Conservation (phyloP, 2,888 invertebrate species). For the Spisula subtruncata region DNA sequence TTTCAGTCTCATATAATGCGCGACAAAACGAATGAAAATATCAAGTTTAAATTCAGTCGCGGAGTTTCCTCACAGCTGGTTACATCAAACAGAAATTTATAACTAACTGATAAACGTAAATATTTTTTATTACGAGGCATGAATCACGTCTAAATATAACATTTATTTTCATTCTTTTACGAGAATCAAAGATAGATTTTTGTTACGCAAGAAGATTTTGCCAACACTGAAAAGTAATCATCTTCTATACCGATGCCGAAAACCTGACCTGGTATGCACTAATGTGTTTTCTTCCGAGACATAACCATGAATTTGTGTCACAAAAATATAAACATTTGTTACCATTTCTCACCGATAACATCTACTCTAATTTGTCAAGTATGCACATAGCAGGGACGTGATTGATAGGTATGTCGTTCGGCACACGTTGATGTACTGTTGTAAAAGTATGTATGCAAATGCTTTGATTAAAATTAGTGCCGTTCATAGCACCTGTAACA, state of each 20-base stretch:
- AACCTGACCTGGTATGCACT: not conserved
- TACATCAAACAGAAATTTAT: not conserved
- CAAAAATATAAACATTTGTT: not conserved
- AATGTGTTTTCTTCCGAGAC: not conserved
- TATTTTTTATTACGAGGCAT: not conserved
- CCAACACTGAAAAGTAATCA: not conserved
- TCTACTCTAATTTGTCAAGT: not conserved
- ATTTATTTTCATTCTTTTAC: constrained; percentile 20
- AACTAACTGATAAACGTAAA: not conserved
- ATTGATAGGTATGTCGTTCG: not conserved
- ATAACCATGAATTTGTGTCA: not conserved
- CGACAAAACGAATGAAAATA: too few relatives aligned
- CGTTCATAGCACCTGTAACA: not conserved
- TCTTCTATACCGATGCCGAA: not conserved
- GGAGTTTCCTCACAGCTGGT: too few relatives aligned
- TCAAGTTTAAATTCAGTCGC: too few relatives aligned
- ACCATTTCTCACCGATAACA: not conserved
- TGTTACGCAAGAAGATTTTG: not conserved
- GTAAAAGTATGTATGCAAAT: not conserved
- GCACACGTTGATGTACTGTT: not conserved
- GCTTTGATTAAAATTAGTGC: not conserved
- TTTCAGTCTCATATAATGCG: too few relatives aligned
- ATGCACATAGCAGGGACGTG: not conserved
- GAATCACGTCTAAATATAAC: not conserved
- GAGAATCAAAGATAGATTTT: not conserved